Evolutionary conservation across 2,888 invertebrate species (phyloP), one percentile per base, ranked within the genome.

Genomic region (Patella depressa): DNA sequence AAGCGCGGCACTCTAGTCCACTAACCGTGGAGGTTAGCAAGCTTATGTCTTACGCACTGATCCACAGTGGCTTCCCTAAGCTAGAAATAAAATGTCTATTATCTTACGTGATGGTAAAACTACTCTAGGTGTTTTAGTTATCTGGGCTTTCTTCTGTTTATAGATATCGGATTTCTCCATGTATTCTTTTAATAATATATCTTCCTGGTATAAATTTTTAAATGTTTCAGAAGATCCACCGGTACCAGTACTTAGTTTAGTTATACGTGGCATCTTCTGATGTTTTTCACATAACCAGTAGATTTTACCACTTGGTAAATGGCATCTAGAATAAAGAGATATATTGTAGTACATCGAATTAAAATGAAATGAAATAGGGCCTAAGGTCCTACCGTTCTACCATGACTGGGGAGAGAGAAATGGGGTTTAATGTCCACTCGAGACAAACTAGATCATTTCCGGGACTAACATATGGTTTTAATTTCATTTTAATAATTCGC

Each of bases 231-330:
- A 83, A 29, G 83, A 1, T 71, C 83, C 82, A 73, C 84, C 73
- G 53, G 82, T 78, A 34, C 83, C 83, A 73, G 71, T 75, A 19
- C 77, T 75, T 57, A 89, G 82, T 54, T 86, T 85, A 53, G 87
- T 86, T 55, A 89, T 87, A 57, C 88, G 85, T 24, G 85, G 82
- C 29, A 86, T 84, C 29, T 83, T 82, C 79, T 88, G 87, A 77
- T 90, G 90, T 29, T 85, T 76, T 9, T 83, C 80, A 83, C 89
- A 90, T 73, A 90, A 78, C 89, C 89, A 89, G 73, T 85, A 83
- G 54, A 87, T 83, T 83, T 89, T 89, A 4, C 89, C 89, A 81
- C 87, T 88, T 14, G 89, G 88, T 24, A 90, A 78, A 74, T 85
- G 84, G 73, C 88, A 89, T 71, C 88, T 89, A 74, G 2, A 79